Evolutionary conservation across 1,140 invertebrate species (phyloP), one percentile per base, ranked within the genome.

Genomic region (Zaprionus inermis): DNA sequence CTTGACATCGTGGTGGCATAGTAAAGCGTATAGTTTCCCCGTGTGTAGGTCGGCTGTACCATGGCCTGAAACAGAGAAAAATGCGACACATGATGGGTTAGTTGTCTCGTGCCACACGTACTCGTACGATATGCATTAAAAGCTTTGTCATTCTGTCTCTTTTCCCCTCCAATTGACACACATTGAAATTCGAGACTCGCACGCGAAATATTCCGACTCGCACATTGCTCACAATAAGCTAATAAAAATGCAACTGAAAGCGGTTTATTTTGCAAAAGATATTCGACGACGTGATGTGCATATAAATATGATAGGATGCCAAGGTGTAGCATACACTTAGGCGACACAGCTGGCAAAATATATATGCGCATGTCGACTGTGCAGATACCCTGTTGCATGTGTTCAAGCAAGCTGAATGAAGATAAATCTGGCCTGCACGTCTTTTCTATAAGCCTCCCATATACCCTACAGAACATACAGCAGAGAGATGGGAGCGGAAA

Each of bases 21-120:
- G 68, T 81, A 90, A 90, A 91, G 91, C 77, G 91, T 92, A 90
- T 81, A 78, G 78, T 92, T 91, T 92, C 85, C 91, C 80, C 85
- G 81, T 71, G 78, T 91, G 57, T 92, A 91, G 63, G 85, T 92
- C 72, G 88, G 76, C 49, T 92, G 88, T 73, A 84, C 72, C 44
- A 80, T 69, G 60, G 88, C 81, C 91, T 92, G 69, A 4, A 73
- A 52, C 14, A 30, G 41, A 63, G 28, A 73, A 18, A 56, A 34
- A 58, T 34, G 56, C 18, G 44, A 55, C 18, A 41, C 5, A 44
- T 18, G 16, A 58, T 18, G 34, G 68, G 11, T 61, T 52, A 38
- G 11, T n/a, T 16, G 38, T n/a, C 1, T 44, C 7, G n/a, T 44
- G 38, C n/a, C 38, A 44, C 38, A 44, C 38, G 38, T 44, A 44